Evolutionary conservation across 1,140 invertebrate genomes (phyloP).

Genomic region (Acromyrmex echinatior): DNA sequence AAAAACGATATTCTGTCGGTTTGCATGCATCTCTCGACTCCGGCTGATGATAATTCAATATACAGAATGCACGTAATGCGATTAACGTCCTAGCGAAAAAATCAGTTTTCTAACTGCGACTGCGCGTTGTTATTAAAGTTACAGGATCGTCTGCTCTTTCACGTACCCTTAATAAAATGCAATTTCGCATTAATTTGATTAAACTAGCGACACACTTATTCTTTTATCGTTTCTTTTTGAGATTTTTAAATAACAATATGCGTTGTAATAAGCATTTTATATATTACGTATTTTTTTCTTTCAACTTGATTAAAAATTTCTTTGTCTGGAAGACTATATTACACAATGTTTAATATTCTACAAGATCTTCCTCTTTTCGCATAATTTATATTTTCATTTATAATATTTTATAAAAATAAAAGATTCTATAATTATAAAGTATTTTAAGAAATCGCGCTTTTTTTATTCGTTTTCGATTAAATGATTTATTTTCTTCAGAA

Average conservation of each 20-base stretch:
- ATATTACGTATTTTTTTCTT: not conserved
- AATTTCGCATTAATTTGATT: slow-evolving; percentile 14
- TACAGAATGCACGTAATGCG: not conserved
- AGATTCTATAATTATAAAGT: too few relatives aligned
- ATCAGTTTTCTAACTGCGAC: slow-evolving; percentile 16
- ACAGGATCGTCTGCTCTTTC: not conserved
- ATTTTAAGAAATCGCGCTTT: not conserved
- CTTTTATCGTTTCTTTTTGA: not conserved
- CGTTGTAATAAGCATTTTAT: not conserved
- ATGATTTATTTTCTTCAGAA: slow-evolving; percentile 52
- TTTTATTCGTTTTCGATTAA: slow-evolving; percentile 15
- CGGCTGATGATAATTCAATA: slow-evolving; percentile 31
- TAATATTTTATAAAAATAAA: not conserved
- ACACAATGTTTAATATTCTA: not conserved
- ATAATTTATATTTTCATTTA: not conserved
- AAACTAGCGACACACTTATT: not conserved
- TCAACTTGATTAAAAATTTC: slow-evolving; percentile 18
- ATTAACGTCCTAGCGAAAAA: not conserved
- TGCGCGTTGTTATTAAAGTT: slow-evolving; percentile 41
- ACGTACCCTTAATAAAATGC: not conserved
- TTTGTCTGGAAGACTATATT: not conserved
- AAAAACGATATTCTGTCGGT: slow-evolving; percentile 39
- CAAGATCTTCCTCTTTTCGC: not conserved
- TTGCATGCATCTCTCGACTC: slow-evolving; percentile 17
- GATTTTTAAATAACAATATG: not conserved